Base-by-base conservation (phyloP, 2,797 vertebrate species). In the Lithobates pipiens region DNA sequence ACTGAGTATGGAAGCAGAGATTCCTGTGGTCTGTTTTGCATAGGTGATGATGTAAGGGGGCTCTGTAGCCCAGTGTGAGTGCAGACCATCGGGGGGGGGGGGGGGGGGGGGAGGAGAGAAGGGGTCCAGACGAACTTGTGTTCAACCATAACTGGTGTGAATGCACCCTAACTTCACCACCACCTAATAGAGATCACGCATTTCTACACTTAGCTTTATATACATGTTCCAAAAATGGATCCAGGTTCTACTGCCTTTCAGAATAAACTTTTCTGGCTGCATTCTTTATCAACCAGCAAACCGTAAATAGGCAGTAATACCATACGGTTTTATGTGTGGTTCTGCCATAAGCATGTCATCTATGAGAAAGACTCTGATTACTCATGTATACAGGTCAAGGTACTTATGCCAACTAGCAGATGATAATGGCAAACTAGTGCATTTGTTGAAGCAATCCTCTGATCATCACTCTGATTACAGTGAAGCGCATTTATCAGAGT, bases 351-450 rank as follows among this genome's bases (percentile, higher is more conserved):
- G 11, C 65, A 25, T 67, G 13, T 11, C 25, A 25, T 67, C n/a
- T 67, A 10, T 29, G 13, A 29, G 65, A 91, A 90, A 90, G 88
- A 61, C 54, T 67, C 65, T 67, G 65, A 67, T 67, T 67, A 67
- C 65, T 29, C 25, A 67, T 29, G 27, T 67, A 67, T 67, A 67
- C 65, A 67, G 65, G 65, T 67, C 65, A 67, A 67, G 65, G 65
- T 67, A 67, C 65, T 67, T 67, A 67, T 67, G 65, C 65, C 65
- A 67, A 67, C 65, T 67, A 67, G n/a, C 65, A 67, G 65, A 67
- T 67, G 65, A 67, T 67, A 67, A 67, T 67, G 16, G 10, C 25
- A 67, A 67, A 29, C n/a, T 67, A 25, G 65, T 29, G 27, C 65
- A 67, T 67, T 67, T 29, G 13, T 29, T 13, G 65, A 67, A 67